Evolutionary conservation across 2,888 invertebrate genomes (phyloP), one percentile per base, ranked within the genome.

Genomic region (Drosophila buzzatii): DNA sequence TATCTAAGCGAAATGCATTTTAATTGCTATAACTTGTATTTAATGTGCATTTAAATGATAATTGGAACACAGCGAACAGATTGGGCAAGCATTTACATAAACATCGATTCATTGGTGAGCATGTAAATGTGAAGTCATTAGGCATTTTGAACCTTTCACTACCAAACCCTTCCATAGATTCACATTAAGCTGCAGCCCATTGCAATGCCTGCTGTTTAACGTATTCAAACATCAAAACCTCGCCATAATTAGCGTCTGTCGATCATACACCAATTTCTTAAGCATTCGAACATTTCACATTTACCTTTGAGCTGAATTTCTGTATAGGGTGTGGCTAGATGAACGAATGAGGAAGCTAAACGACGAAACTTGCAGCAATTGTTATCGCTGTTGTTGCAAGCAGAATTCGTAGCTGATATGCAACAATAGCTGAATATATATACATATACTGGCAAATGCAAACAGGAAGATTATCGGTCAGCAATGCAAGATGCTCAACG

Each of bases 1-100:
- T 79, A 82, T 75, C 82, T 82, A 79, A 79, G 71, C 68, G 66
- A 42, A 55, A 23, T 71, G 75, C 68, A 71, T 82, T 82, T 78
- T 74, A 74, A 74, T 81, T 68, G 52, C 61, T 9, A 64, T 47
- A 59, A 51, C 33, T 75, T 56, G 52, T 33, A 60, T 67, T 66
- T 64, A 52, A 65, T 59, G 56, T 51, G 47, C 67, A 79, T 63
- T 70, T 65, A 63, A 79, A 60, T 53, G 53, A 16, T 70, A 77
- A 77, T 68, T 81, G 73, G 64, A 68, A 44, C 67, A 68, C 37
- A 37, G 56, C 77, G 72, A 63, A 68, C 64, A 52, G 35, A 57
- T 52, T 70, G 45, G 8, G 57, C 63, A 76, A 67, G 61, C 42
- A 53, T 42, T 67, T 39, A 74, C 44, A 20, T 44, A 42, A 66